These are phyloP conservation scores for Epizoanthus illoricatus DNA, from an alignment of 92 coral and sea anemone genomes.

Conservation along the genomic window DNA sequence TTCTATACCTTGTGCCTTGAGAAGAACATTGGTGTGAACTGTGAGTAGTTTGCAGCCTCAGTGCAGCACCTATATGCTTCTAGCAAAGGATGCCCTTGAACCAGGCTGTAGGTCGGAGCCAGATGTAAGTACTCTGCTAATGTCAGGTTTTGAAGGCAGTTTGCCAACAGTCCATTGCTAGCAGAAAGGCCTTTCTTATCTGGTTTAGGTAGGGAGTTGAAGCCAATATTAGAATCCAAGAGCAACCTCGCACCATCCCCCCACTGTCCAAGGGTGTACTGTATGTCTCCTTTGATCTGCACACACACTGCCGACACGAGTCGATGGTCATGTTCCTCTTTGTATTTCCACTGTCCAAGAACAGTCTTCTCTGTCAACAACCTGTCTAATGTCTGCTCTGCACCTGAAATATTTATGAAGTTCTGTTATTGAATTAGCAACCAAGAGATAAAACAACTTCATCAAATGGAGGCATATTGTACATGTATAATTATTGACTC, in stretches of 20 bases:
- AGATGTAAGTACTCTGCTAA: conserved; percentile 56
- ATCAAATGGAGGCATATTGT: not conserved
- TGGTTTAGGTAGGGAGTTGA: conserved; percentile 66
- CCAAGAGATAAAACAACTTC: not conserved
- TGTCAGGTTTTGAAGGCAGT: conserved; percentile 80
- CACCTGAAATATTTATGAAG: conserved; percentile 54
- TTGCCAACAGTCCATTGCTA: conserved; percentile 74
- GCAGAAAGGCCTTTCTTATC: conserved; percentile 90
- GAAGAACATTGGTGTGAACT: conserved; percentile 80
- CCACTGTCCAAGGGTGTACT: conserved; percentile 89
- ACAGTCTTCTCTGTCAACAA: conserved; percentile 59
- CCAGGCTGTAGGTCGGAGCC: conserved; percentile 56
- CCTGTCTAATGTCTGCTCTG: conserved; percentile 80
- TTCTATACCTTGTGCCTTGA: conserved; percentile 73
- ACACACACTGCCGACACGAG: conserved; percentile 91
- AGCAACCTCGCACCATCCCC: conserved; percentile 63
- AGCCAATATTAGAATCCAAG: conserved; percentile 60
- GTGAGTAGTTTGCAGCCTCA: conserved; percentile 68
- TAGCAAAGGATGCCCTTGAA: conserved; percentile 72
- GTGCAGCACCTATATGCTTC: conserved; percentile 72
- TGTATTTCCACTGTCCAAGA: conserved; percentile 82
- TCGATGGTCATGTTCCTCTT: conserved; percentile 65
- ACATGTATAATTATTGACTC: not conserved
- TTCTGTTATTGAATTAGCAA: not conserved
- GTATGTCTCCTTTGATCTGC: conserved; percentile 94